Conservation (phyloP, 2,797 vertebrate species). For the Uromys caudimaculatus region DNA sequence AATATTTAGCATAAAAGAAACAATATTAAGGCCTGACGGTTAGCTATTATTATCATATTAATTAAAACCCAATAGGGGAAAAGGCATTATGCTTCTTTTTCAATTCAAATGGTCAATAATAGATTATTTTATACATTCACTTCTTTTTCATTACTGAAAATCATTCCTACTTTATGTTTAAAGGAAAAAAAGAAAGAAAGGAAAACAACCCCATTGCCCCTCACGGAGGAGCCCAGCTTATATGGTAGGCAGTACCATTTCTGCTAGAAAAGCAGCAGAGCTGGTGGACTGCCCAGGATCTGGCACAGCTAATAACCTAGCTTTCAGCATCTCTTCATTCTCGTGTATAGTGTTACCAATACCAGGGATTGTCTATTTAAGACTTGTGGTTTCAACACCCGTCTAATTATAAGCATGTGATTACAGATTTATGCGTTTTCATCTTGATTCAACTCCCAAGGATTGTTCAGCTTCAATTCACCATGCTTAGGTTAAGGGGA, state of each 20-base stretch:
- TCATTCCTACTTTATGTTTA: background rate
- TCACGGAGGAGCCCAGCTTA: background rate
- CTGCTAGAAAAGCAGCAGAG: background rate
- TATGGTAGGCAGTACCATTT: background rate
- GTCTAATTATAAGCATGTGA: conserved; percentile 62
- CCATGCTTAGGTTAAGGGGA: background rate
- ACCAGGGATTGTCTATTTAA: conserved; percentile 47
- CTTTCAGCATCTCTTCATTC: conserved; percentile 44
- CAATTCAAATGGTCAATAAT: background rate
- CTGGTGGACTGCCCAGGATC: background rate
- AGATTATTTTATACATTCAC: background rate
- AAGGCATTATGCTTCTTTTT: background rate
- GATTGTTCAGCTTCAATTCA: conserved; percentile 9
- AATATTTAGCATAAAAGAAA: background rate
- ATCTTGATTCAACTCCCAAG: conserved; percentile 4
- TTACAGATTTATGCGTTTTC: conserved; percentile 59
- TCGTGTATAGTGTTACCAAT: conserved; percentile 30
- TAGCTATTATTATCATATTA: background rate
- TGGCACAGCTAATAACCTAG: background rate
- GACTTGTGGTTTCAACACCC: conserved; percentile 40
- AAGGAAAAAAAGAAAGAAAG: background rate
- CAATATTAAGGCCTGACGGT: background rate
- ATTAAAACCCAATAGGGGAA: background rate
- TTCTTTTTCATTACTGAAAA: background rate
- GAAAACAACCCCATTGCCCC: background rate